These are phyloP conservation scores for Ephialtes manifestator DNA, from an alignment of 2,888 invertebrate genomes.

Conservation along the genomic window DNA sequence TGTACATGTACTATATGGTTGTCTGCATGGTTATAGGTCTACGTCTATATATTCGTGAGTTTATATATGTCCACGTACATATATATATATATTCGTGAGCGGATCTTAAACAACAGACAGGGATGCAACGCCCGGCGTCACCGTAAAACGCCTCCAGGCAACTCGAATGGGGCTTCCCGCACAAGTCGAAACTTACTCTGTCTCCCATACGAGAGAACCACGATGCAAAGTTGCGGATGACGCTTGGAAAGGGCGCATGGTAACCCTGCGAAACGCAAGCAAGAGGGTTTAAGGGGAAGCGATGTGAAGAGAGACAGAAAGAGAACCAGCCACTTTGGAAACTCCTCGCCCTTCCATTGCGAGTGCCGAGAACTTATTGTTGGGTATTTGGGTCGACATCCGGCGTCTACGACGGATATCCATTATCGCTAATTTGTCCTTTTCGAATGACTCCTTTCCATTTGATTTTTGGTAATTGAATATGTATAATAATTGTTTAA, in stretches of 20 bases:
- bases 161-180: constrained; percentile 46
- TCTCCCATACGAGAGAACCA: constrained; percentile 55
- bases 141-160: constrained; percentile 25
- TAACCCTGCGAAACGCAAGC: not conserved
- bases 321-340: constrained; percentile 69
- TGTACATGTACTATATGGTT: constrained; percentile 11
- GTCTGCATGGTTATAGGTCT: constrained; percentile 16
- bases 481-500: too few relatives aligned
- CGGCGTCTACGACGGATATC: constrained; percentile 53
- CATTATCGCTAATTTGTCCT: constrained; percentile 2
- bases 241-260: constrained; percentile 1
- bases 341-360: constrained; percentile 64
- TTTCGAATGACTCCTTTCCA: not conserved
- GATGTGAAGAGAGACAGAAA: constrained; percentile 34
- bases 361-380: constrained; percentile 75
- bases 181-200: constrained; percentile 70
- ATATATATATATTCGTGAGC: constrained; percentile 34
- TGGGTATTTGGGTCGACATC: constrained; percentile 63
- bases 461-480: too few relatives aligned
- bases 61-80: not conserved
- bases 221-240: constrained; percentile 24
- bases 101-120: constrained; percentile 68
- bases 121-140: constrained; percentile 32
- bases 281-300: constrained; percentile 7
- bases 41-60: not conserved